Percentiles rank a stretch among this genome's conserved stretches.
Evolutionary conservation across 2,113 vertebrate species (phyloP).

Genomic region (Nerophis lumbriciformis): DNA sequence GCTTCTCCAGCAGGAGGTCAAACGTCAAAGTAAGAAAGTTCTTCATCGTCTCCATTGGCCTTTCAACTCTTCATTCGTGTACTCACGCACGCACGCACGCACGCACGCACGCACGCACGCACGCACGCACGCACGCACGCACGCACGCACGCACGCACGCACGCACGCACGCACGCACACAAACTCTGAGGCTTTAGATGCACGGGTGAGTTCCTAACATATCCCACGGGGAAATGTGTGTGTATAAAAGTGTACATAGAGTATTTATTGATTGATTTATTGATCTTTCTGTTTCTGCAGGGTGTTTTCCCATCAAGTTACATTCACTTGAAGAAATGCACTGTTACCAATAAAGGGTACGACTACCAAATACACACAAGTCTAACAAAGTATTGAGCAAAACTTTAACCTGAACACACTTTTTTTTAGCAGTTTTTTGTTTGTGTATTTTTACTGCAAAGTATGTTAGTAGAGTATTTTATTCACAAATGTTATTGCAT

Average conservation of each 20-base stretch:
- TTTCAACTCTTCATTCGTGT: not conserved
- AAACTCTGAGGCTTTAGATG: too few species aligned
- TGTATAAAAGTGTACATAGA: not conserved
- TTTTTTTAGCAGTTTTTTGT: too few species aligned
- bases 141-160: not conserved
- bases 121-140: too few species aligned
- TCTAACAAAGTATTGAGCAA: too few species aligned
- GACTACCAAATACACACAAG: not conserved
- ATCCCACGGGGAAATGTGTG: too few species aligned
- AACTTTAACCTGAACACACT: too few species aligned
- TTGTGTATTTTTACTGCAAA: too few species aligned
- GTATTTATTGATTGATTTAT: not conserved
- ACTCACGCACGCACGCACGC: too few species aligned
- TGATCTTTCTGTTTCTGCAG: not conserved
- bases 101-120: too few species aligned
- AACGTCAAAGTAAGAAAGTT: conserved; percentile 81
- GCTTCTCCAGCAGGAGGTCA: conserved; percentile 87
- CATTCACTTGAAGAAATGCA: conserved; percentile 5
- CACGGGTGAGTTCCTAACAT: too few species aligned
- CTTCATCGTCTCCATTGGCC: not conserved
- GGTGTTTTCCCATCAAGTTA: conserved; percentile 7
- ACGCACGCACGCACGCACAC: not conserved
- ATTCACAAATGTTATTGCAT: not conserved
- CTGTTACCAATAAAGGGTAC: conserved; percentile 1
- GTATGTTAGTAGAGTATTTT: not conserved